These are phyloP conservation scores for Cladopsammia gracilis DNA, from an alignment of 64 coral and sea anemone genomes.

Conservation along the genomic window DNA sequence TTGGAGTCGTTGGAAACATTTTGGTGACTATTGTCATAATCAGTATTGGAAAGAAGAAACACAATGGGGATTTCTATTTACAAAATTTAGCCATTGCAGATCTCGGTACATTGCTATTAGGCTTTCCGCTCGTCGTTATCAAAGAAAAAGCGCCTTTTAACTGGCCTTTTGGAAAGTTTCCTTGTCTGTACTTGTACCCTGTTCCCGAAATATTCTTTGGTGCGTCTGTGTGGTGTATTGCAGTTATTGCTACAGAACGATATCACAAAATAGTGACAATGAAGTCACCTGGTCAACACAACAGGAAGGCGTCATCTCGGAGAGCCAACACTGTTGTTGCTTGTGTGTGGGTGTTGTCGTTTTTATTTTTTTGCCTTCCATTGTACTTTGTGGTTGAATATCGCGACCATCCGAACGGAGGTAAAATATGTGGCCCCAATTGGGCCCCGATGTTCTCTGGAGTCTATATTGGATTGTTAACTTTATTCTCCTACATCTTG, in stretches of 20 bases:
- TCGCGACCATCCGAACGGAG: neutral
- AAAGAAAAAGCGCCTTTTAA: conserved; percentile 43
- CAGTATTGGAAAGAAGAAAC: conserved; percentile 36
- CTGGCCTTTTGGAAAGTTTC: conserved; percentile 70
- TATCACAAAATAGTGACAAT: conserved; percentile 23
- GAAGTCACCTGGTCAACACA: neutral
- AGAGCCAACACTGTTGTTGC: conserved; percentile 1
- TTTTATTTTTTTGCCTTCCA: conserved; percentile 51
- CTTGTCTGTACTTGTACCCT: conserved; percentile 59
- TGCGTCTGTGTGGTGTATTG: conserved; percentile 69
- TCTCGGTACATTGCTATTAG: conserved; percentile 41
- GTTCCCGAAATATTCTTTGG: conserved; percentile 64
- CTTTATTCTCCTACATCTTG: conserved; percentile 39
- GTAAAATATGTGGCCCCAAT: neutral
- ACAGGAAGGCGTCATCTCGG: neutral
- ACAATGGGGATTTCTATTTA: conserved; percentile 42
- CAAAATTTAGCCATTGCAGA: conserved; percentile 73
- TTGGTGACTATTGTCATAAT: conserved; percentile 53
- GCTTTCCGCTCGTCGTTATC: conserved; percentile 40
- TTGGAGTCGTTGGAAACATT: conserved; percentile 73
- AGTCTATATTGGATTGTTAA: conserved; percentile 12
- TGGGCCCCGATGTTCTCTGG: neutral
- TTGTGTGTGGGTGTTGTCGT: conserved; percentile 57
- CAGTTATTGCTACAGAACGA: conserved; percentile 59
- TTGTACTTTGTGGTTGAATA: conserved; percentile 59